Base-by-base conservation (phyloP, 1,140 invertebrate species). In the Bombus difficillimus region DNA sequence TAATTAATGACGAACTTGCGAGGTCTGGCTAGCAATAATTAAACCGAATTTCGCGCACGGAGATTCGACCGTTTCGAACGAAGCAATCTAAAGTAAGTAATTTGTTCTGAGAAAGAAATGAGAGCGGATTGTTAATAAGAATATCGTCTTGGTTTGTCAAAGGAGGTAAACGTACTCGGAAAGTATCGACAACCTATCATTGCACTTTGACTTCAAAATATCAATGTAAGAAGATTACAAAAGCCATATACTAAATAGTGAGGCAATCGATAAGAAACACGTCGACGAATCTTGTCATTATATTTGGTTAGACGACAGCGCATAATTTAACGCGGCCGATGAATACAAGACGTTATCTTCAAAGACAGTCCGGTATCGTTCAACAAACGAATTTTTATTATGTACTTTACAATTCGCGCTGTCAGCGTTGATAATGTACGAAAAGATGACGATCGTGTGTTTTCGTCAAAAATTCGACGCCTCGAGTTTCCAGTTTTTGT, bases 1-100 rank as follows among this genome's bases (percentile, higher is more conserved):
- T 77, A 83, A 78, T 84, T 79, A 84, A 79, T 43, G 74, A 69
- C 64, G 68, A 84, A 43, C 71, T 71, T 66, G 37, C n/a, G 64
- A 59, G 37, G 12, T 68, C 34, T 32, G 72, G 8, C 25, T 12
- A 18, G 25, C 3, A 18, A 15, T 59, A 66, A 47, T 83, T 76
- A 59, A 12, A 57, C 34, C 25, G 28, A 53, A 57, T 77, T 53
- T 47, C n/a, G 41, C 15, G 41, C 25, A 43, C 53, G 9, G 28
- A 39, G 25, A 47, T 37, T n/a, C 13, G 6, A n/a, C 8, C 39
- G 25, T 43, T 34, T 47, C 22, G 47, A 76, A n/a, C 41, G n/a
- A 18, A 59, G 66, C 59, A 39, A 83, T 83, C 43, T 32, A 15
- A 25, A 25, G 28, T 18, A 41, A 43, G 10, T 71, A 32, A 34